phyloP scores from a whole-genome alignment of 2,797 vertebrate species.

The Etheostoma nigrum region DNA sequence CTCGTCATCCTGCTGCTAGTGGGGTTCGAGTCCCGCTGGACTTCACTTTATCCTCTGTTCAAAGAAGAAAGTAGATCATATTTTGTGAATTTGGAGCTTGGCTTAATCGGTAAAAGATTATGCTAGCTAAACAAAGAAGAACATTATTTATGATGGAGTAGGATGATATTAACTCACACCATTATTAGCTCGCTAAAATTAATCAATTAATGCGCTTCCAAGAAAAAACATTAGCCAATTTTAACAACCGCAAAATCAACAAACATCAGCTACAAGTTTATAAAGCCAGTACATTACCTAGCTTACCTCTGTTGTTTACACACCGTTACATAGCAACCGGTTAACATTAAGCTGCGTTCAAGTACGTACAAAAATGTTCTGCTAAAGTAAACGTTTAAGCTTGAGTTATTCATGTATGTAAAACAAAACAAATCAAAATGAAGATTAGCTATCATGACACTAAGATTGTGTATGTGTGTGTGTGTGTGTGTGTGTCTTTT shows the following conservation, averaged over 20 bases:
- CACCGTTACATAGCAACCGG: constrained; percentile 76
- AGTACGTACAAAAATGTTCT: constrained; percentile 1
- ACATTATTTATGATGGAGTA: not conserved
- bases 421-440: not conserved
- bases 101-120: not conserved
- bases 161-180: too few species aligned
- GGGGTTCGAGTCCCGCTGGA: not conserved
- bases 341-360: constrained; percentile 64
- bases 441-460: not conserved
- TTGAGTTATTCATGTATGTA: not conserved
- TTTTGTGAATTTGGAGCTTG: not conserved
- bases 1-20: constrained; percentile 75
- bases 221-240: not conserved
- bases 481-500: not conserved
- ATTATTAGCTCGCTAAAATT: too few species aligned
- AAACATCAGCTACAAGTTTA: too few species aligned
- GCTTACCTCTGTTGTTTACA: constrained; percentile 30
- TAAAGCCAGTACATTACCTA: not conserved
- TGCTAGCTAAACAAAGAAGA: not conserved
- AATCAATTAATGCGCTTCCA: not conserved
- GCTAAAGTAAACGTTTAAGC: not conserved
- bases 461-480: not conserved
- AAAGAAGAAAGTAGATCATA: not conserved
- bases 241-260: not conserved
- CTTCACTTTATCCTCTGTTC: not conserved